A percentile compares a stretch with the other conserved stretches of the same genome.
These are phyloP conservation scores for Lacerta agilis DNA, from an alignment of 2,797 vertebrate species.

Conservation along the genomic window DNA sequence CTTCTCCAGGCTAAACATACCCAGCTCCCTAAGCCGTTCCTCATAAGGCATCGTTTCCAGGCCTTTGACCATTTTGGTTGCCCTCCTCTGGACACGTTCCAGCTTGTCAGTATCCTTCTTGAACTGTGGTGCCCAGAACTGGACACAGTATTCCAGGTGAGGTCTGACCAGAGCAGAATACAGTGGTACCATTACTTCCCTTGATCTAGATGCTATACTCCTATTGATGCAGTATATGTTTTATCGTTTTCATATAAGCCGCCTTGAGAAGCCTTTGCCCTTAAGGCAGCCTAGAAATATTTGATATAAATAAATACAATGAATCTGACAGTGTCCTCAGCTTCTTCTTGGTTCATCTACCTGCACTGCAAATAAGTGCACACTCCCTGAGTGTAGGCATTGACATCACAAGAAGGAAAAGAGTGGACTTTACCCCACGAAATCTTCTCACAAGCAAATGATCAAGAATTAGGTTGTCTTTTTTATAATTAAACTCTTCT, in stretches of 20 bases:
- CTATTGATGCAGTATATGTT: not conserved
- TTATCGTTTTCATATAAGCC: not conserved
- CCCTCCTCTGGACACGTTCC: too few species aligned
- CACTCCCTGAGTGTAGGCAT: not conserved
- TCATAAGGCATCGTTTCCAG: too few species aligned
- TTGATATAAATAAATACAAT: not conserved
- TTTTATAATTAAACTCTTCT: not conserved
- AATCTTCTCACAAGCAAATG: constrained; percentile 6
- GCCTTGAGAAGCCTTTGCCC: not conserved
- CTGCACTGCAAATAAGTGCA: not conserved
- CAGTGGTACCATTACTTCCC: too few species aligned
- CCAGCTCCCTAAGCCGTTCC: too few species aligned
- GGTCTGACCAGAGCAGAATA: too few species aligned
- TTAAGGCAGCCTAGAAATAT: too few species aligned
- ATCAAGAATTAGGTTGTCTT: constrained; percentile 2
- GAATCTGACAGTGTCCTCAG: not conserved
- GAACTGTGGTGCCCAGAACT: too few species aligned
- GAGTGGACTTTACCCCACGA: not conserved
- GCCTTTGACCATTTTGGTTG: too few species aligned
- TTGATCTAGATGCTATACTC: too few species aligned
- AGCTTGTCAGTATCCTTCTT: too few species aligned
- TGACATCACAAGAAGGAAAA: not conserved
- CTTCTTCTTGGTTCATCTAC: not conserved
- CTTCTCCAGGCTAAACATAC: too few species aligned
- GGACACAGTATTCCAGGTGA: too few species aligned